Conservation (phyloP, 2,113 vertebrate genomes). For the Saccopteryx bilineata region DNA sequence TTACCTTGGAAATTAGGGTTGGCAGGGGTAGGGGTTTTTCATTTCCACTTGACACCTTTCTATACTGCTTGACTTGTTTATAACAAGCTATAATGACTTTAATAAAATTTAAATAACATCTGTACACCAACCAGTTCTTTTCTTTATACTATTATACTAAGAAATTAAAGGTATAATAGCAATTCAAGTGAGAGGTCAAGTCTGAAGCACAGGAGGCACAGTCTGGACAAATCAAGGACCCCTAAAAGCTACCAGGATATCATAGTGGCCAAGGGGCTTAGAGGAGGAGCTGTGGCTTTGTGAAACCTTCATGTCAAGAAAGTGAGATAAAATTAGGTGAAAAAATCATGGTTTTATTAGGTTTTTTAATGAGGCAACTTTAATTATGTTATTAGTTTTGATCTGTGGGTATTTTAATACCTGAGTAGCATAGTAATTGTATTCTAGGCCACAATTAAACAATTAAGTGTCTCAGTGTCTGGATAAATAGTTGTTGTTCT, state of each 20-base stretch:
- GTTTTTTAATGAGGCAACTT: conserved; percentile 25
- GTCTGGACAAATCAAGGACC: not conserved
- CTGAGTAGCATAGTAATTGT: conserved; percentile 48
- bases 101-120: conserved; percentile 54
- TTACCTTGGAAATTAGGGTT: conserved; percentile 14
- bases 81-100: conserved; percentile 8
- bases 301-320: conserved; percentile 55
- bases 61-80: conserved; percentile 54
- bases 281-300: not conserved
- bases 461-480: conserved; percentile 51
- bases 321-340: conserved; percentile 57
- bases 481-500: conserved; percentile 54
- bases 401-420: conserved; percentile 61
- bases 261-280: not conserved
- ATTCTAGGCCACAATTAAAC: conserved; percentile 58
- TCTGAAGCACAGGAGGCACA: conserved; percentile 2
- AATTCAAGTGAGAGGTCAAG: not conserved
- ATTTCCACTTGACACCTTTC: conserved; percentile 45
- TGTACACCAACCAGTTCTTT: conserved; percentile 16
- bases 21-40: conserved; percentile 1
- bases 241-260: conserved; percentile 7
- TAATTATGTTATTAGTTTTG: conserved; percentile 63
- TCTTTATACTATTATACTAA: conserved; percentile 39
- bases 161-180: conserved; percentile 35
- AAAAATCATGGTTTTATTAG: conserved; percentile 60